Evolutionary conservation across 1,140 invertebrate genomes (phyloP), one percentile per base, ranked within the genome.

Genomic region (Ctenoplectra terminalis): DNA sequence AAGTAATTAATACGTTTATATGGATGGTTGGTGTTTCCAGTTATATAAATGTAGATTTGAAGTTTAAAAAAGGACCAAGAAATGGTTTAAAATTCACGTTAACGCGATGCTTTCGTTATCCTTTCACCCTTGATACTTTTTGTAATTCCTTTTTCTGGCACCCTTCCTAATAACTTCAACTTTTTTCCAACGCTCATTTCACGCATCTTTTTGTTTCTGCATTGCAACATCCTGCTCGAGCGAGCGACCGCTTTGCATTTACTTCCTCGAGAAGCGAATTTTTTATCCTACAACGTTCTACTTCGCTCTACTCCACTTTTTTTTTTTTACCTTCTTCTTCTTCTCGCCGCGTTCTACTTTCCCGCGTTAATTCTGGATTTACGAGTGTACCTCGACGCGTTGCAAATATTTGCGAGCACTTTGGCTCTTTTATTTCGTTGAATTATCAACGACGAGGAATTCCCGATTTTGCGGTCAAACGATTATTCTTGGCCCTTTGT

Each of bases 311-410:
- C 60, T 40, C 26, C n/a, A 8, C 15, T 40, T 34, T 17, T 29
- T 13, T 58, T 46, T 52, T 72, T 69, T 23, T 34, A n/a, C 31
- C 29, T 50, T 48, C 26, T 26, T 54, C 34, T 37, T 54, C 50
- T 37, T 43, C 20, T 7, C 46, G 26, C 67, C 34, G 46, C 37
- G 76, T 26, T 79, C 76, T 26, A 79, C 76, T 79, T 79, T 79
- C 76, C 26, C 76, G 67, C 56, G 56, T 79, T 72, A 72, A 79
- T 79, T 61, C 76, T 31, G 67, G 17, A 61, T 79, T 79, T 72
- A 72, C 77, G 69, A 79, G 46, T 46, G 50, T 56, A 34, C 46
- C 56, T 15, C 34, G 56, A 26, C 52, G n/a, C 31, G 43, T 37
- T 31, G 23, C 58, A 50, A 63, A 63, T 63, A 50, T 52, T 52